These are phyloP conservation scores for Odontamblyopus lacepedii DNA, from an alignment of 2,797 vertebrate genomes.

Conservation along the genomic window DNA sequence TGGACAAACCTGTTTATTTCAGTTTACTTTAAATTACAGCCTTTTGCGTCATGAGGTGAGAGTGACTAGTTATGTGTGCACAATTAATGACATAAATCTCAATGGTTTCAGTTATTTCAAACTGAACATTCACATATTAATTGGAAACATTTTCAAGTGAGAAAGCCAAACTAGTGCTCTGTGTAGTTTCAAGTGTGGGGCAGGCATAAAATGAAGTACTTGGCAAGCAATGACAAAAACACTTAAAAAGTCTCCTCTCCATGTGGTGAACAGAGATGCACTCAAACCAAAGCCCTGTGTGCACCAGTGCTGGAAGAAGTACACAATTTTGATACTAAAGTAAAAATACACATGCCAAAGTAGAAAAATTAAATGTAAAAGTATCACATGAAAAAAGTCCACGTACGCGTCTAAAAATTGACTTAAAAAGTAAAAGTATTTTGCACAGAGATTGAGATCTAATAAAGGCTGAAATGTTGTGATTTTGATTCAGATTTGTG, in stretches of 20 bases:
- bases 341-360: too few relatives aligned
- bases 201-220: slow-evolving; percentile 29
- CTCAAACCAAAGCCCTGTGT: slow-evolving; percentile 6
- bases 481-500: too few relatives aligned
- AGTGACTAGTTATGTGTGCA: too few relatives aligned
- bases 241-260: slow-evolving; percentile 32
- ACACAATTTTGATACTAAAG: too few relatives aligned
- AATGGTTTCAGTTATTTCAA: neutral
- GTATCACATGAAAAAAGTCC: too few relatives aligned
- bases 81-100: too few relatives aligned
- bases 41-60: neutral
- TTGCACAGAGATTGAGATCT: too few relatives aligned
- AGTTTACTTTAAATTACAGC: neutral
- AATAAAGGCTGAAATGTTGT: too few relatives aligned
- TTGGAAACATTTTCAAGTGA: neutral
- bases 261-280: slow-evolving; percentile 44
- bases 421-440: too few relatives aligned
- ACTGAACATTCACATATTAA: slow-evolving; percentile 2
- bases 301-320: too few relatives aligned
- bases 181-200: neutral
- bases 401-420: too few relatives aligned
- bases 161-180: neutral
- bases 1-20: neutral
- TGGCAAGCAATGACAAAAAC: slow-evolving; percentile 26
- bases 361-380: too few relatives aligned